Evolutionary conservation across 2,113 vertebrate genomes (phyloP), one percentile per base, ranked within the genome.

Genomic region (Percina caprodes): DNA sequence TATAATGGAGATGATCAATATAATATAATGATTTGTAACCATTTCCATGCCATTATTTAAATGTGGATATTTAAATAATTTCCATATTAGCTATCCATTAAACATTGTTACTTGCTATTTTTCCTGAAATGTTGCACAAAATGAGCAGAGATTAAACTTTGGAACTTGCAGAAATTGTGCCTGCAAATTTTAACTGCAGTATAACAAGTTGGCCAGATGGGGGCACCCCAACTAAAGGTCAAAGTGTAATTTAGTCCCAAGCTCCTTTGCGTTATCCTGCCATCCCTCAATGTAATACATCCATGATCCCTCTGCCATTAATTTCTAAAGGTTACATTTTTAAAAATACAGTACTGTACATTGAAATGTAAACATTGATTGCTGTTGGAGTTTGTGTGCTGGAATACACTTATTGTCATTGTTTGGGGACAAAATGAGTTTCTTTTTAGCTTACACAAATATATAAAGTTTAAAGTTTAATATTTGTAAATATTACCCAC

Each of bases 191-290:
- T 6, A 48, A 35, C 49, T 87, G 86, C 79, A 91, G 61, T 89
- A 24, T 26, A 18, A 78, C 2, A 56, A 14, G 2, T 65, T 75
- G 35, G 24, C 86, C 91, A 89, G 78, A 76, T 60, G 86, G 83
- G 75, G 90, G 91, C 86, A 88, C 72, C 86, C 69, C 65, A 87
- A 77, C 68, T 62, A 85, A 86, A 86, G 80, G 74, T 80, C 87
- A 75, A 83, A 73, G 77, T 88, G 78, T 65, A 82, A 74, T 19
- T 65, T 56, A 9, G 52, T 69, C 71, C 63, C 26, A 42, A 51
- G 58, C 9, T 49, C n/a, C 61, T 60, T 24, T 33, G 13, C 62
- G 61, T 70, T 26, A 61, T 24, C 19, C 4, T 65, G 33, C 24
- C 59, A 26, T 63, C 46, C 15, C 39, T 42, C 2, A 42, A 42